These are phyloP conservation scores for Craseonycteris thonglongyai DNA, from an alignment of 2,113 vertebrate genomes.

Conservation along the genomic window DNA sequence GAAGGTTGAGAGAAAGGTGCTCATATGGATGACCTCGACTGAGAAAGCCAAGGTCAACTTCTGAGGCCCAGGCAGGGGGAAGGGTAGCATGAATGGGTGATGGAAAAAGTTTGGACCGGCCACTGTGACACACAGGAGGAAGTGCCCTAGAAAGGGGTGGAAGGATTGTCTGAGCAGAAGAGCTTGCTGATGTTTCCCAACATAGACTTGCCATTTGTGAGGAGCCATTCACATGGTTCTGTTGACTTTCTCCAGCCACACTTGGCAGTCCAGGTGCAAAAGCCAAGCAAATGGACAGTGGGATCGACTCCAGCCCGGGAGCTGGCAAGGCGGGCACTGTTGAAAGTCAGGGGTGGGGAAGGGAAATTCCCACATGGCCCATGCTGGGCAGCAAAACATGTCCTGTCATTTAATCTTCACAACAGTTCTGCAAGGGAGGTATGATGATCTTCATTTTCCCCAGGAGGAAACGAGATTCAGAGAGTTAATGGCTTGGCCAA, in stretches of 20 bases:
- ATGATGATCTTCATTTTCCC: slow-evolving; percentile 2
- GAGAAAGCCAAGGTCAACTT: neutral
- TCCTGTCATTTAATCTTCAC: slow-evolving; percentile 47
- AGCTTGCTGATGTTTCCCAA: neutral
- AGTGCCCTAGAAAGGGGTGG: neutral
- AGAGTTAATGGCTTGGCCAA: slow-evolving; percentile 28
- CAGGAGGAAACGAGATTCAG: slow-evolving; percentile 34
- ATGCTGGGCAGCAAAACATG: slow-evolving; percentile 24
- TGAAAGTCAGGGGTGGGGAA: slow-evolving; percentile 35
- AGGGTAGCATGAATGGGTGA: too few relatives aligned
- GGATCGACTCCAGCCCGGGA: slow-evolving; percentile 22
- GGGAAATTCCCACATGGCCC: slow-evolving; percentile 29
- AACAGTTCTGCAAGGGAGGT: slow-evolving; percentile 2
- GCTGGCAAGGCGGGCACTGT: neutral
- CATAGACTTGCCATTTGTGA: neutral
- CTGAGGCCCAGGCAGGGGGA: neutral
- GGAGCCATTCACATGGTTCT: neutral
- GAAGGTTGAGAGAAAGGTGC: neutral
- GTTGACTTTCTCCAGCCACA: slow-evolving; percentile 27
- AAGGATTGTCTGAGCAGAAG: neutral
- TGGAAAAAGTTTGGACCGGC: neutral
- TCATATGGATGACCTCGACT: neutral
- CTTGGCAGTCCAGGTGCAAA: slow-evolving; percentile 30
- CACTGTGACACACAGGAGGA: neutral
- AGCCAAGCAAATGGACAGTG: slow-evolving; percentile 36